Conservation (phyloP, 1,140 invertebrate genomes). For the Triops longicaudatus region DNA sequence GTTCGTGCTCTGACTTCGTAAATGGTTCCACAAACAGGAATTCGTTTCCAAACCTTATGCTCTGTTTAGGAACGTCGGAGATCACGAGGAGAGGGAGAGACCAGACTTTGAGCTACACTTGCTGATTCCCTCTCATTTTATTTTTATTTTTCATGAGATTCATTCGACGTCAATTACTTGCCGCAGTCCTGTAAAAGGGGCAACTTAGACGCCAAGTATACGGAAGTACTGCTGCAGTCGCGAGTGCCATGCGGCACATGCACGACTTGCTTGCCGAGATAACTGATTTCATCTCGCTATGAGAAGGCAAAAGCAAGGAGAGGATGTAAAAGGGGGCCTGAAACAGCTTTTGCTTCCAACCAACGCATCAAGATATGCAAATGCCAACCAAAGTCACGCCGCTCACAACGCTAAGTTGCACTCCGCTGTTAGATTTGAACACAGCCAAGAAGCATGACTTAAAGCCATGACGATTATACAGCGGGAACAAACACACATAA, state of each 20-base stretch:
- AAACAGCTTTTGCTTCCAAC: background rate
- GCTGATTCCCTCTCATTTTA: background rate
- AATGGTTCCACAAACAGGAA: background rate
- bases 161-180: background rate
- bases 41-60: background rate
- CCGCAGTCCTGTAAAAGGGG: background rate
- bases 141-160: background rate
- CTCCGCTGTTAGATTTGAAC: background rate
- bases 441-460: background rate
- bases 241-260: background rate
- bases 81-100: too few species aligned
- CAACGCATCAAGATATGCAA: conserved; percentile 11
- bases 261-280: background rate
- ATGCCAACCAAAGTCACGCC: background rate
- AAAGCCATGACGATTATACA: background rate
- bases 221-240: background rate
- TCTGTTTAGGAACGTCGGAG: too few species aligned
- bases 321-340: background rate
- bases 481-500: background rate
- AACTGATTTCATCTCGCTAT: background rate
- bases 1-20: background rate
- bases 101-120: background rate
- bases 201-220: background rate
- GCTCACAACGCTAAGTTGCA: background rate
- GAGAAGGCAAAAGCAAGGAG: background rate